These are phyloP conservation scores for Lonchura striata DNA, from an alignment of 2,113 vertebrate species.

Conservation along the genomic window DNA sequence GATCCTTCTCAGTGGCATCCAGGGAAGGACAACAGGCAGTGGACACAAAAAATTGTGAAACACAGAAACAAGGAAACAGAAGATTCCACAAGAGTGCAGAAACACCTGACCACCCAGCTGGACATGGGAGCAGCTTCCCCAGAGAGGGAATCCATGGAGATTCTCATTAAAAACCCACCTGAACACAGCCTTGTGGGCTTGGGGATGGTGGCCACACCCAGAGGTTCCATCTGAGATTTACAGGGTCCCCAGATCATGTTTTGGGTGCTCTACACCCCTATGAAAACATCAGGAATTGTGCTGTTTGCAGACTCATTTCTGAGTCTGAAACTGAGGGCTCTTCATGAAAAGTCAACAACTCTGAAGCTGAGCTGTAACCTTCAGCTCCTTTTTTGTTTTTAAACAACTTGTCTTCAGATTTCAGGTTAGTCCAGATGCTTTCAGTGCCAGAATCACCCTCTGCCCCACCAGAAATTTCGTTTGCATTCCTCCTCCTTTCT, in stretches of 20 bases:
- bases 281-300: background rate
- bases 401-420: background rate
- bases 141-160: fast-evolving
- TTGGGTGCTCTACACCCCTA: background rate
- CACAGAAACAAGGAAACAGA: background rate
- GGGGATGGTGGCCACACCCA: background rate
- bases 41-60: background rate
- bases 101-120: fast-evolving
- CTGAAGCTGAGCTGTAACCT: background rate
- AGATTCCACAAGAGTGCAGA: background rate
- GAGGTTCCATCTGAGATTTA: background rate
- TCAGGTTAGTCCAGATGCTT: slow-evolving; percentile 12
- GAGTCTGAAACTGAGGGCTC: background rate
- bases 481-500: background rate
- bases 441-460: background rate
- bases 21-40: background rate
- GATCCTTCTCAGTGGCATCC: background rate
- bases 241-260: background rate
- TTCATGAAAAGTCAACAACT: background rate
- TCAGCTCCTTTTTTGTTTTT: background rate
- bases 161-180: background rate
- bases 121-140: fast-evolving
- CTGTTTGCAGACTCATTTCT: fast-evolving
- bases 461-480: background rate
- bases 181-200: fast-evolving